phyloP scores from a whole-genome alignment of 2,888 invertebrate species.

The Orchesella flavescens region DNA sequence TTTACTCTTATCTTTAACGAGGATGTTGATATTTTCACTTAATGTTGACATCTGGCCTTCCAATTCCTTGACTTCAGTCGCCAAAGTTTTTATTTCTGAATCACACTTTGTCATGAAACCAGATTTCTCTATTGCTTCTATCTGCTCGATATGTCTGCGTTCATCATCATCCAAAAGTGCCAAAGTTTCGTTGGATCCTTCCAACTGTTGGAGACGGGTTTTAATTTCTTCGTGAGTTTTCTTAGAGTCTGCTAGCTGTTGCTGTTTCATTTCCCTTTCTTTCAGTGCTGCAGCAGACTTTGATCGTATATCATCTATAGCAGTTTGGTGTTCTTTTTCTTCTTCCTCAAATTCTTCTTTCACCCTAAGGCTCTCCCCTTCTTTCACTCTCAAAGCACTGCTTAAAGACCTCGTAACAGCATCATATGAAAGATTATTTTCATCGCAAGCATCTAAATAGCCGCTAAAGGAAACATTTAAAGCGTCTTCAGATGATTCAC shows the following conservation, averaged over 20 bases:
- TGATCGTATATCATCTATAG: conserved; percentile 76
- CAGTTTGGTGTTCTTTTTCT: conserved; percentile 77
- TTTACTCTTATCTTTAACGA: conserved; percentile 85
- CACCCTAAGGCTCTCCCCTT: conserved; percentile 53
- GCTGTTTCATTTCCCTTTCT: conserved; percentile 79
- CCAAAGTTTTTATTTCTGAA: conserved; percentile 83
- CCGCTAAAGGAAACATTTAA: conserved; percentile 69
- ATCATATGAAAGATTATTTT: conserved; percentile 48
- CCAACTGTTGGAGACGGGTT: conserved; percentile 77
- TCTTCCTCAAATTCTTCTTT: conserved; percentile 74
- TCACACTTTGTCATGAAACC: conserved; percentile 74
- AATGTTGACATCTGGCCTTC: conserved; percentile 79
- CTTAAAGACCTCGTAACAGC: conserved; percentile 58
- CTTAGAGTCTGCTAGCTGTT: conserved; percentile 78
- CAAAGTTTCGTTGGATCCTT: conserved; percentile 64
- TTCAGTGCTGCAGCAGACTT: conserved; percentile 80
- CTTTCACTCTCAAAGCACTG: conserved; percentile 62
- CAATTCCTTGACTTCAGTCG: conserved; percentile 80
- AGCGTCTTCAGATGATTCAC: conserved; percentile 48
- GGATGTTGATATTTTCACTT: conserved; percentile 77
- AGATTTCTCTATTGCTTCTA: conserved; percentile 63
- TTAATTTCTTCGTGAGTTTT: conserved; percentile 78
- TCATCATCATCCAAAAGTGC: conserved; percentile 84
- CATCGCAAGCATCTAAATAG: conserved; percentile 72
- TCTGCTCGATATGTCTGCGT: conserved; percentile 76